Base-by-base conservation (phyloP, 2,888 invertebrate species). In the Hermaeophaga mercurialis region DNA sequence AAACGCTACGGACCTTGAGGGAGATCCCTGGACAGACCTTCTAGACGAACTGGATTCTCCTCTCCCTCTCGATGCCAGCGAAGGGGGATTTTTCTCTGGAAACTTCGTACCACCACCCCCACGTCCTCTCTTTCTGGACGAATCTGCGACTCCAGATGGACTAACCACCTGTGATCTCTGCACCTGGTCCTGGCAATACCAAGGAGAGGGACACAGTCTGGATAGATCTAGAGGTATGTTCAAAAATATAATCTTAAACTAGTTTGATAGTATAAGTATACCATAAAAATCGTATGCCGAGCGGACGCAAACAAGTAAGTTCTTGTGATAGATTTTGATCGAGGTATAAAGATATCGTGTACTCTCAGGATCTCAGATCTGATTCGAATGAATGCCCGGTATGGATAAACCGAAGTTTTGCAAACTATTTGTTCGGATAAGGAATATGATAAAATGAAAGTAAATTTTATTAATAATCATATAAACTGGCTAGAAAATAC, bases 141-240 rank as follows among this genome's bases (percentile, higher is more conserved):
- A 85, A 63, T 80, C 79, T 63, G 82, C 82, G 65, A 80, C 82
- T 64, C 81, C 85, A 58, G 87, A 87, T 76, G 87, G 87, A 58
- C 81, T 87, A 65, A 87, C 87, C 70, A 87, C 87, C 72, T 88
- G 88, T 77, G 88, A 88, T 79, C 81, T 88, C 66, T 88, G 88
- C 76, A 82, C 86, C 66, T 88, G 88, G 88, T 87, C 88, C 68
- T 84, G 85, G 82, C 83, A 84, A 72, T 79, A 79, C 19, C 55
- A 43, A 7, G 54, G 54, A 6, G 55, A 55, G 19, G 67, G 64
- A 39, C 69, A 71, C 46, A 61, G 68, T 78, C 77, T 82, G 63
- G 85, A 85, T 67, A 81, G 82, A 63, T 81, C 84, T 64, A 79
- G 83, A 71, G 85, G 85, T 85, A 73, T 80, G 81, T 79, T 3